Conservation (phyloP, 2,113 vertebrate genomes). For the Saccopteryx leptura region DNA sequence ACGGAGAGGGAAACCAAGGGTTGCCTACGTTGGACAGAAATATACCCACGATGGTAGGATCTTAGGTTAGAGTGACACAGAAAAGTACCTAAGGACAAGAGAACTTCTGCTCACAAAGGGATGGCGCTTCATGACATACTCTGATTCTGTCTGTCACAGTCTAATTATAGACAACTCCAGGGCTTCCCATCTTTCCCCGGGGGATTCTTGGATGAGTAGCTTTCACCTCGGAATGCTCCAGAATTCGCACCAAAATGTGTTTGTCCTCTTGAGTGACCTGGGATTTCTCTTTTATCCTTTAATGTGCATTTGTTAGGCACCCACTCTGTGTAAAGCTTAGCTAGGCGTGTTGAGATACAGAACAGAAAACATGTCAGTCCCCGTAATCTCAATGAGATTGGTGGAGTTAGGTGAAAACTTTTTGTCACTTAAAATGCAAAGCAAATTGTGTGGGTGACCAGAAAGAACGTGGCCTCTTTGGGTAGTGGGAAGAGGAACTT, state of each 20-base stretch:
- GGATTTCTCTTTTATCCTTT: not conserved
- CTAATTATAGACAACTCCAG: not conserved
- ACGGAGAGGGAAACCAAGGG: not conserved
- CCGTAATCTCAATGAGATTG: rapidly evolving
- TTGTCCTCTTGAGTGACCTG: not conserved
- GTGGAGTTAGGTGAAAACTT: rapidly evolving
- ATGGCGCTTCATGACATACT: not conserved
- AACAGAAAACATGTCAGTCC: not conserved
- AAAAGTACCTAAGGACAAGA: slow-evolving; percentile 23
- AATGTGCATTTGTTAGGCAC: not conserved
- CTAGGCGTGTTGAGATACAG: not conserved
- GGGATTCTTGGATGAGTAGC: slow-evolving; percentile 12
- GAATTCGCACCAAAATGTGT: not conserved
- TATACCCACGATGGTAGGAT: slow-evolving; percentile 27
- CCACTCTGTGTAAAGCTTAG: not conserved
- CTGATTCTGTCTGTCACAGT: not conserved
- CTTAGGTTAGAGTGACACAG: not conserved
- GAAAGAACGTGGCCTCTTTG: not conserved
- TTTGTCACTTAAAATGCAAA: not conserved
- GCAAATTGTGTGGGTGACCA: not conserved
- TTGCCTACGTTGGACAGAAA: not conserved
- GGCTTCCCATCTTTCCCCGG: not conserved
- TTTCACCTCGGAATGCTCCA: not conserved
- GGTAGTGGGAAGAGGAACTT: not conserved
- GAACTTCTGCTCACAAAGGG: not conserved